Conservation (phyloP, 2,797 vertebrate species). For the Anas georgica region DNA sequence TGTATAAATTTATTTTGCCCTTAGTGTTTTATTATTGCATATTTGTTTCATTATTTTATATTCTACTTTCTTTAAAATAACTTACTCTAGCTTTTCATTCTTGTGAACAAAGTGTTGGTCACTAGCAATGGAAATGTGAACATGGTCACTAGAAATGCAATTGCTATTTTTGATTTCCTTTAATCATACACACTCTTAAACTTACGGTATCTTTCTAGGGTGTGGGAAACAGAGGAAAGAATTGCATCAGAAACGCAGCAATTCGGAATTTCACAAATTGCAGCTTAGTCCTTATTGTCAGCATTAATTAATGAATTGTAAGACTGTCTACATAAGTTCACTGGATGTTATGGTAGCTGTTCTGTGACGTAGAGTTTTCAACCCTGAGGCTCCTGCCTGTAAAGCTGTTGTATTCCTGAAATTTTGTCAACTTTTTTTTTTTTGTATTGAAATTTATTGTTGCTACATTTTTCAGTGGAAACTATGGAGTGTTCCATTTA, state of each 20-base stretch:
- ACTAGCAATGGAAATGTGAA: slow-evolving; percentile 37
- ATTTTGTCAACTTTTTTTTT: neutral
- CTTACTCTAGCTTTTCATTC: slow-evolving; percentile 55
- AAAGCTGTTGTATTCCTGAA: neutral
- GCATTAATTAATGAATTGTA: neutral
- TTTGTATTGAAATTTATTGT: neutral
- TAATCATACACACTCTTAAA: neutral
- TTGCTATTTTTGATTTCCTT: slow-evolving; percentile 3
- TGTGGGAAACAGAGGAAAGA: slow-evolving; percentile 16
- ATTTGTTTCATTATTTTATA: slow-evolving; percentile 75
- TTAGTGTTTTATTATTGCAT: slow-evolving; percentile 76
- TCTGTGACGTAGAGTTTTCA: neutral
- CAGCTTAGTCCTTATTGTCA: neutral
- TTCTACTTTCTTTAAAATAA: slow-evolving; percentile 66
- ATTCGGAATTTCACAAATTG: slow-evolving; percentile 15
- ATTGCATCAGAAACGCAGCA: neutral
- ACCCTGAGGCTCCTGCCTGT: neutral
- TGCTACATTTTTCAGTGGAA: neutral
- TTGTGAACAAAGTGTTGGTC: slow-evolving; percentile 30
- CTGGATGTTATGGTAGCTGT: neutral
- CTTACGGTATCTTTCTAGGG: neutral
- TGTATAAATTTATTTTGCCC: slow-evolving; percentile 83
- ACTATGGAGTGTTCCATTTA: neutral
- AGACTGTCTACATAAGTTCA: neutral
- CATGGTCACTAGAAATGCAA: slow-evolving; percentile 53